Evolutionary conservation across 2,113 vertebrate genomes (phyloP), one percentile per base, ranked within the genome.

Genomic region (Diphyllodes magnificus): DNA sequence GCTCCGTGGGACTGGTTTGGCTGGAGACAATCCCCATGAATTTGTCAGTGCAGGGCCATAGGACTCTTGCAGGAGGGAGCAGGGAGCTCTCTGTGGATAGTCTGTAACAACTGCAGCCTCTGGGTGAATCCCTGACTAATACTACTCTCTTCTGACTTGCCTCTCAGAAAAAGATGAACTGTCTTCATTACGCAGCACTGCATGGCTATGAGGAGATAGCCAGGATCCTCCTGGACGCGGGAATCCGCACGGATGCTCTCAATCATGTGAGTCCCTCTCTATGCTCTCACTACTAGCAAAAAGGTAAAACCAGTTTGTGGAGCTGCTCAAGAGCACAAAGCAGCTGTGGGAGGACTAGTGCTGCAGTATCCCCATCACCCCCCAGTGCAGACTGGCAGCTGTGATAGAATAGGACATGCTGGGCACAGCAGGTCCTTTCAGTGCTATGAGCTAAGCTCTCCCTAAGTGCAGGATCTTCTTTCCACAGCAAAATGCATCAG

Each of bases 121-220:
- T 72, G 45, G n/a, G 44, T 51, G 56, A 45, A 92, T 22, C 18
- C 35, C 39, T 75, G 49, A 51, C 42, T 91, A 35, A 81, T n/a
- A 33, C 37, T 28, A 5, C 1, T 60, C 13, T 57, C 6, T 85
- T 76, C 27, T 68, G 64, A 15, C 18, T 15, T 91, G 59, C 57
- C 61, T 88, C 25, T 88, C 92, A 99, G 99, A 98, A 96, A 84
- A 97, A 97, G 27, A 98, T 98, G 98, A 99, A 92, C 20, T 98
- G 98, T 86, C 98, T 99, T 40, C 99, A 99, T 92, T 99, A 98
- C 0, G 97, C 97, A 18, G 98, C 98, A 5, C 97, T 97, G 40
- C 75, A 95, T 0, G 98, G 99, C 92, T 97, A 96, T 1, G 96
- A 98, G 80, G 97, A 97, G 37, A 91, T 98, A 65, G 97, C 97